A percentile compares a stretch with the other conserved stretches of the same genome.
These are phyloP conservation scores for Epirrita christyi DNA, from an alignment of 2,888 invertebrate genomes.

Conservation along the genomic window DNA sequence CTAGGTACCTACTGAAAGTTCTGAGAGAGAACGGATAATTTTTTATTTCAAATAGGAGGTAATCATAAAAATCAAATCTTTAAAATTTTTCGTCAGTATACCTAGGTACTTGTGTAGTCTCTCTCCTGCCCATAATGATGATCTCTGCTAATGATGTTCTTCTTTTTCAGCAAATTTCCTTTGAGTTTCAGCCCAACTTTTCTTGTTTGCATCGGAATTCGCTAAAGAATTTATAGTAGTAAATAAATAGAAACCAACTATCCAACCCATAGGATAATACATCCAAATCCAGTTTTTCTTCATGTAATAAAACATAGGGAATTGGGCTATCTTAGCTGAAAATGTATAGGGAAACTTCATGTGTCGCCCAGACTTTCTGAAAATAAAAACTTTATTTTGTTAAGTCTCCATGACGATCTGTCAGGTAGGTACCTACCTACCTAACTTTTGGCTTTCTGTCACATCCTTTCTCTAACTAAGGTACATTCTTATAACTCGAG, in stretches of 20 bases:
- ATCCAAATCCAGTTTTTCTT: conserved; percentile 90
- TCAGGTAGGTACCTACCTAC: too few relatives aligned
- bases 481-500: too few relatives aligned
- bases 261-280: conserved; percentile 86
- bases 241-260: conserved; percentile 86
- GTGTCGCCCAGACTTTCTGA: conserved; percentile 84
- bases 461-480: too few relatives aligned
- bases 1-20: too few relatives aligned
- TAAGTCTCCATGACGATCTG: too few relatives aligned
- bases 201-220: conserved; percentile 72
- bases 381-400: conserved; percentile 34
- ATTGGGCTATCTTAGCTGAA: conserved; percentile 91
- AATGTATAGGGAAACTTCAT: conserved; percentile 95
- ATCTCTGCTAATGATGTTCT: conserved; percentile 46
- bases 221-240: conserved; percentile 87
- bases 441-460: too few relatives aligned
- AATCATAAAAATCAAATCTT: too few relatives aligned
- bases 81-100: too few relatives aligned
- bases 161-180: conserved; percentile 69
- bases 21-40: too few relatives aligned
- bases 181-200: conserved; percentile 69
- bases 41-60: too few relatives aligned
- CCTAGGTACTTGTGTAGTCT: too few relatives aligned
- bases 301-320: conserved; percentile 90
- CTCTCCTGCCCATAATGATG: too few relatives aligned